These are phyloP conservation scores for Calypte anna DNA, from an alignment of 2,113 vertebrate species.

Conservation along the genomic window DNA sequence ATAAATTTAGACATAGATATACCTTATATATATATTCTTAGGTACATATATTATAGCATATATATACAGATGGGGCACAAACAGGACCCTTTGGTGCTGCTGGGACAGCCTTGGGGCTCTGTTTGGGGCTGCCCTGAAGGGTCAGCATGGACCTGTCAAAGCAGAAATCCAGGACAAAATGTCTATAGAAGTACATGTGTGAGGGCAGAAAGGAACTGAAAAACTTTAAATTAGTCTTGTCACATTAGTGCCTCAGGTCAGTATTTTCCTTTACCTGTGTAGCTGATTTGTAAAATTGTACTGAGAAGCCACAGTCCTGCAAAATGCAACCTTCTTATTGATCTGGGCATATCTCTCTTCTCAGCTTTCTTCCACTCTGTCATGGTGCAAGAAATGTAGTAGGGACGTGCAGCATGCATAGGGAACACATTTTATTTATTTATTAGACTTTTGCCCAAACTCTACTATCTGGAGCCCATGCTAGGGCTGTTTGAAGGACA, in stretches of 20 bases:
- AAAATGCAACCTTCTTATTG: neutral
- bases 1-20: neutral
- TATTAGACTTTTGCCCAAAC: neutral
- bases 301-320: neutral
- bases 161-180: neutral
- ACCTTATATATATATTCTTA: neutral
- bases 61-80: no score
- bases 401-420: neutral
- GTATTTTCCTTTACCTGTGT: neutral
- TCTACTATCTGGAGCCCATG: neutral
- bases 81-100: neutral
- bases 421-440: neutral
- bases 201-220: neutral
- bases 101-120: neutral
- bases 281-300: neutral
- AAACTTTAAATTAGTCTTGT: neutral
- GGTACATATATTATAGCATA: neutral
- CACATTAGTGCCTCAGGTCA: neutral
- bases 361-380: neutral
- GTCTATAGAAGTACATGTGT: neutral
- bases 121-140: accelerated
- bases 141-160: accelerated
- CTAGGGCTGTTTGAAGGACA: neutral
- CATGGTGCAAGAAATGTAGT: neutral
- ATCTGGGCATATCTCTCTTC: neutral